Percentiles rank a stretch among this genome's conserved stretches.
Evolutionary conservation across 2,113 vertebrate genomes (phyloP).

Genomic region (Progne subis): DNA sequence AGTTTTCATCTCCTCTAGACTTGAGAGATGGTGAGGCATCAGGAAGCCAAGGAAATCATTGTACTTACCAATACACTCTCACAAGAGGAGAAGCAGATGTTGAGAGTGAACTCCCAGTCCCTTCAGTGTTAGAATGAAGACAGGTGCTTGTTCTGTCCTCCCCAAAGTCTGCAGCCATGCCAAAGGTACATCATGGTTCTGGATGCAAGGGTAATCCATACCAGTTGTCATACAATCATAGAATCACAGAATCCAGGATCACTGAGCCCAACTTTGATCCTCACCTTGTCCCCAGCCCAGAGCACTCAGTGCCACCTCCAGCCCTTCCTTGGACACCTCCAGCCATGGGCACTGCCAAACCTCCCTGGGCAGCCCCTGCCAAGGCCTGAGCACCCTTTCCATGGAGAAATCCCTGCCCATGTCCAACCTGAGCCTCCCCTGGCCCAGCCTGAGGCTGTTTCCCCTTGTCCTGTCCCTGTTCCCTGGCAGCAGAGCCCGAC

Average conservation of each 20-base stretch:
- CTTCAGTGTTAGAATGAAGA: neutral
- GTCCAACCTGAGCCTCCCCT: no score
- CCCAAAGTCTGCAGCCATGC: neutral
- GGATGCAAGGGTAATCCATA: neutral
- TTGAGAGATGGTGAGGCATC: neutral
- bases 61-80: neutral
- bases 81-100: neutral
- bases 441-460: no score
- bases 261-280: accelerated
- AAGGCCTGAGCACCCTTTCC: neutral
- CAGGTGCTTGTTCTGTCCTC: neutral
- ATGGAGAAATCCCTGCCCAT: no score
- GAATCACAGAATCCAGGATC: no score
- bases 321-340: neutral
- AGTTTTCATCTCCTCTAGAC: neutral
- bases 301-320: neutral
- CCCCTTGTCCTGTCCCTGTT: no score
- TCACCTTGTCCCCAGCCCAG: neutral
- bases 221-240: neutral
- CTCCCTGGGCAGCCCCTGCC: neutral
- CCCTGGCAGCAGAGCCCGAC: neutral
- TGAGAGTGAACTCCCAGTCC: neutral
- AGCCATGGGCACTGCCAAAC: neutral
- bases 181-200: neutral
- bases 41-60: neutral